phyloP scores from a whole-genome alignment of 2,888 invertebrate genomes.

The Homarus gammarus region DNA sequence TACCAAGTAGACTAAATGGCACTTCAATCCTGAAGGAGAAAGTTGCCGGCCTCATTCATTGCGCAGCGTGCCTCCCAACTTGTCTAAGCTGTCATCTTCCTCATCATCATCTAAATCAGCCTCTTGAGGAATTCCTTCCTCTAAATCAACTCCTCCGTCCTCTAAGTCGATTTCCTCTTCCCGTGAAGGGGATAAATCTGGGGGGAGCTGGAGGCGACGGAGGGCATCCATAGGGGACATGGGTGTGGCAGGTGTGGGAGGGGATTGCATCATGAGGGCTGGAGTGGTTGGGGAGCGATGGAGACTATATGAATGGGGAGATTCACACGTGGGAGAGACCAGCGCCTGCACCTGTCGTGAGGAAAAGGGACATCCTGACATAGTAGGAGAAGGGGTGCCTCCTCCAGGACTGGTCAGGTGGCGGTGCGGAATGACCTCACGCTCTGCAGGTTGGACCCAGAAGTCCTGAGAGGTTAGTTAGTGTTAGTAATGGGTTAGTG shows the following conservation, averaged over 20 bases:
- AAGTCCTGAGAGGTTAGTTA: constrained; percentile 80
- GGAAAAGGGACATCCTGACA: constrained; percentile 70
- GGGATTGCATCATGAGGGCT: constrained; percentile 55
- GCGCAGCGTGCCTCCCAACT: constrained; percentile 19
- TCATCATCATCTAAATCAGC: constrained; percentile 17
- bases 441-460: constrained; percentile 83
- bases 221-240: constrained; percentile 76
- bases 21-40: constrained; percentile 41
- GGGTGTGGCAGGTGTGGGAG: constrained; percentile 73
- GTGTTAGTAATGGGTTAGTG: constrained; percentile 18
- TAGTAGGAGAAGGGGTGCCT: constrained; percentile 22
- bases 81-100: constrained; percentile 40
- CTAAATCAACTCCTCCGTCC: constrained; percentile 27
- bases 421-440: constrained; percentile 85
- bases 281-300: constrained; percentile 75
- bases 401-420: constrained; percentile 83
- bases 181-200: constrained; percentile 53
- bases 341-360: constrained; percentile 75
- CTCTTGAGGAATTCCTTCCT: constrained; percentile 2
- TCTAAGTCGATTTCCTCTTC: constrained; percentile 37
- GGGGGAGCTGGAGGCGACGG: constrained; percentile 70
- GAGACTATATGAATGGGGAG: constrained; percentile 52
- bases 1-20: constrained; percentile 43
- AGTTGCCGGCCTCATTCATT: constrained; percentile 40
- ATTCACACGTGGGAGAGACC: constrained; percentile 75